Evolutionary conservation across 2,113 vertebrate genomes (phyloP).

Genomic region (Lamprologus ornatipinnis): DNA sequence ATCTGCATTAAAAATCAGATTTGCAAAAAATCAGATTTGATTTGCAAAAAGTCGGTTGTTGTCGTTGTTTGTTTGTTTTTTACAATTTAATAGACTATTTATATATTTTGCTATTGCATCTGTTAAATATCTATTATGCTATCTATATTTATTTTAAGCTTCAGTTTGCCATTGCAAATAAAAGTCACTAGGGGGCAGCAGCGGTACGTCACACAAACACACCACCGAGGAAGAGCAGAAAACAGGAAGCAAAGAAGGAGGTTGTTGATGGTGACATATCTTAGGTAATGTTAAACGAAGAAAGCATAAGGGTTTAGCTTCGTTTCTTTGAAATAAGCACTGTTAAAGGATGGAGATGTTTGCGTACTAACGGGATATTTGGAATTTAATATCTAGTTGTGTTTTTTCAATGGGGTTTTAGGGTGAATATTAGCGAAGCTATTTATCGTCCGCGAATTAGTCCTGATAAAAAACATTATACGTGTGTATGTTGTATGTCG

Average conservation of each 20-base stretch:
- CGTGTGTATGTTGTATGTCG: neutral
- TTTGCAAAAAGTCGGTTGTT: neutral
- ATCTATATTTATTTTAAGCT: neutral
- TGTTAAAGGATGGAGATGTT: neutral
- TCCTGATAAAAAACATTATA: neutral
- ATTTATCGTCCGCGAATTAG: neutral
- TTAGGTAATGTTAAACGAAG: neutral
- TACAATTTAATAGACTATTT: neutral
- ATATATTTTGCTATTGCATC: neutral
- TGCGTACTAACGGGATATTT: neutral
- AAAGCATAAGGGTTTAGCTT: neutral
- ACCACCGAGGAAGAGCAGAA: neutral
- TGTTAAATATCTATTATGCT: neutral
- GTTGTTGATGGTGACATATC: neutral
- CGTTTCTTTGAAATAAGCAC: fast-evolving
- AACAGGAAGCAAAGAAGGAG: neutral
- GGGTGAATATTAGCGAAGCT: neutral
- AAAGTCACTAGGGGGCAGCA: neutral
- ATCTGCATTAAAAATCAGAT: neutral
- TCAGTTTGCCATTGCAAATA: neutral
- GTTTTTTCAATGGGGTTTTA: neutral
- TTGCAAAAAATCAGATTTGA: neutral
- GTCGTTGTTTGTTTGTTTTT: no score
- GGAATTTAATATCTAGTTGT: neutral
- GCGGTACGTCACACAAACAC: neutral